Conservation (phyloP, 2,888 invertebrate genomes). For the Folsomia manolachei region DNA sequence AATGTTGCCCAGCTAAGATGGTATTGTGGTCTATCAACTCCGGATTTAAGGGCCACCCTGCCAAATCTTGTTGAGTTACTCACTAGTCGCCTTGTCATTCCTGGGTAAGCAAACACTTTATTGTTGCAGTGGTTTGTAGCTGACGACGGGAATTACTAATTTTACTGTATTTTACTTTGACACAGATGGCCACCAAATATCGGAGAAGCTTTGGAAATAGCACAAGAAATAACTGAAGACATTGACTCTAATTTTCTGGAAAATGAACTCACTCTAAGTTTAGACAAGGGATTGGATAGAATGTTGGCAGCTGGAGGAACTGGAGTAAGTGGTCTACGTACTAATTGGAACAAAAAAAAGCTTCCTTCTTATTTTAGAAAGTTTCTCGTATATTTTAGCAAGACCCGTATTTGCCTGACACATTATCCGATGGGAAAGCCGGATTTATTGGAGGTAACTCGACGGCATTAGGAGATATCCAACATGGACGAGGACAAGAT, state of each 20-base stretch:
- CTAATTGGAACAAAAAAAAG: not conserved
- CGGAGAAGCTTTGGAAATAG: constrained; percentile 45
- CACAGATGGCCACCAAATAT: constrained; percentile 47
- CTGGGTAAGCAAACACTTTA: constrained; percentile 34
- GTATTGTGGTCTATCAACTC: constrained; percentile 69
- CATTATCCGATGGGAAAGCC: constrained; percentile 23
- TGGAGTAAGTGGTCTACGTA: not conserved
- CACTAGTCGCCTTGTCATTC: constrained; percentile 45
- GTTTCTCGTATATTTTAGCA: constrained; percentile 20
- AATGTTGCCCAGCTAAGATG: constrained; percentile 87
- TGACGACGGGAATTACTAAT: too few species aligned
- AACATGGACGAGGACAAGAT: constrained; percentile 46
- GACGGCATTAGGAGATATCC: constrained; percentile 43
- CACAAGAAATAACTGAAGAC: constrained; percentile 50
- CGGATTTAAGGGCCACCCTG: constrained; percentile 73
- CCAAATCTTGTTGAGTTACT: constrained; percentile 68
- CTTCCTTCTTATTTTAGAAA: not conserved
- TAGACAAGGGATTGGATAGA: constrained; percentile 48
- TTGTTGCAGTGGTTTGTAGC: not conserved
- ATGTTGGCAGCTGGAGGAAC: not conserved
- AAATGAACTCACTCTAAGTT: constrained; percentile 43
- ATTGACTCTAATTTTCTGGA: constrained; percentile 38
- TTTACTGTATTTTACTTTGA: not conserved
- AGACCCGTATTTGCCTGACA: constrained; percentile 19
- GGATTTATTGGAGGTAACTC: constrained; percentile 44